Evolutionary conservation across 2,888 invertebrate species (phyloP), one percentile per base, ranked within the genome.

Genomic region (Microctonus aethiopoides): DNA sequence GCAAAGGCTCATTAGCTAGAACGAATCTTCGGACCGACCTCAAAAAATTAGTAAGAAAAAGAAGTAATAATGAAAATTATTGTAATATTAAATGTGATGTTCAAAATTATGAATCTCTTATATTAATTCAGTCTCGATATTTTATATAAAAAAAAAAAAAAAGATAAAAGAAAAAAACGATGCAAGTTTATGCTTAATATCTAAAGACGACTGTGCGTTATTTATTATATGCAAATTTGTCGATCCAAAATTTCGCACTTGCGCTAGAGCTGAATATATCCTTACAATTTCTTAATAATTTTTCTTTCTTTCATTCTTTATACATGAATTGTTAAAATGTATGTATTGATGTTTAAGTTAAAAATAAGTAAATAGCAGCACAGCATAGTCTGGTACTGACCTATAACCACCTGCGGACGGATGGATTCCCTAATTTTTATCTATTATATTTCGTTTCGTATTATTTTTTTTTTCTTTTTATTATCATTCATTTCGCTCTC

Each of bases 361-460:
- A 79, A 78, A 79, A 74, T 81, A 82, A 82, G 80, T 80, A 81
- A 46, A 83, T 83, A 85, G 85, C 84, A 82, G 84, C 83, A 86
- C 83, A 86, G 81, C 82, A 84, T 85, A 86, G 85, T 86, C 86
- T 84, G 81, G 86, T 86, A 86, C 86, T 86, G 86, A 86, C 86
- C 86, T 86, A 86, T 86, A 86, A 86, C 81, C 83, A 86, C 80
- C 82, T 83, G 84, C 84, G 84, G 85, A 84, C 85, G 85, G 85
- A 85, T 83, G 81, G 82, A 82, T 80, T 67, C 82, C 79, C 74
- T 76, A 70, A 71, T 68, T 71, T 70, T 74, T 75, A 64, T 57
- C 61, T 41, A 46, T 51, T 46, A n/a, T 46, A 39, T 56, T 39
- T 56, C 57, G 64, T 65, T 71, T 75, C 68, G 36, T 62, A 61